Evolutionary conservation across 2,113 vertebrate species (phyloP).

Genomic region (Pitta sordida): DNA sequence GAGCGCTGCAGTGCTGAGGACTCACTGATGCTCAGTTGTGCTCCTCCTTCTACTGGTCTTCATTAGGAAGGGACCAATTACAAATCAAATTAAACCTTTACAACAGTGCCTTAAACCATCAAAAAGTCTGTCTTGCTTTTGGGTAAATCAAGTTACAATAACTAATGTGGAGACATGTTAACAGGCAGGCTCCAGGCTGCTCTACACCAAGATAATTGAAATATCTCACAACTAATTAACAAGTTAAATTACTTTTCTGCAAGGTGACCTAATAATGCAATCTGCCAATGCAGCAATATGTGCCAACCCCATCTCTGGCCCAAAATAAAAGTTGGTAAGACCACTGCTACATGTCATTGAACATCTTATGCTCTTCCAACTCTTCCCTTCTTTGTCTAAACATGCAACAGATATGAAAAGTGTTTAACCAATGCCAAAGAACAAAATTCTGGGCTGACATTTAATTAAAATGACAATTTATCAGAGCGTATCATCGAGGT

Average conservation of each 20-base stretch:
- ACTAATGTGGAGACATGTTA: background rate
- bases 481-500: background rate
- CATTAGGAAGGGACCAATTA: background rate
- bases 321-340: background rate
- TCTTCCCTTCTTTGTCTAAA: background rate
- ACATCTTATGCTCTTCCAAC: background rate
- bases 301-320: background rate
- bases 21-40: no score
- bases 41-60: background rate
- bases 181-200: background rate
- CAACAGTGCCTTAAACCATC: background rate
- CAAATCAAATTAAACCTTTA: background rate
- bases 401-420: background rate
- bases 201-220: background rate
- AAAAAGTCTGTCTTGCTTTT: background rate
- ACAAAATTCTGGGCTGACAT: background rate
- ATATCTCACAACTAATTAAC: constrained; percentile 23
- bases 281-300: background rate
- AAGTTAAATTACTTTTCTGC: constrained; percentile 14
- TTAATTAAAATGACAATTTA: background rate
- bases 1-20: background rate
- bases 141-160: background rate
- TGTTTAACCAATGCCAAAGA: background rate
- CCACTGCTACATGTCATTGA: background rate
- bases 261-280: constrained; percentile 19